Evolutionary conservation across 2,888 invertebrate genomes (phyloP).

Genomic region (Tipula vernalis): DNA sequence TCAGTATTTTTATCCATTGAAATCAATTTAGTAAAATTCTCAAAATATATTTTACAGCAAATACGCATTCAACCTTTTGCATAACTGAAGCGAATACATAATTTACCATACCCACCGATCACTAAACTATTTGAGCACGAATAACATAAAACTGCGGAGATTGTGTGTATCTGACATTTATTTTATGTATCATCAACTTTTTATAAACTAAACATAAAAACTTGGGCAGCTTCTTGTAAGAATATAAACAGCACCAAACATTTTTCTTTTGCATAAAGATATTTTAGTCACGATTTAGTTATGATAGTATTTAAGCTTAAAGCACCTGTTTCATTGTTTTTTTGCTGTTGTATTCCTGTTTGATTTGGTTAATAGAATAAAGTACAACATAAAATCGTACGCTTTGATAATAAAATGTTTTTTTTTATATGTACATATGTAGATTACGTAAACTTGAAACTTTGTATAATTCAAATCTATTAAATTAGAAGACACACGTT

Average conservation of each 20-base stretch:
- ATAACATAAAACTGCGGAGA: neutral
- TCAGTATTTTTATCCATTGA: no score
- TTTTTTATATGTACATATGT: neutral
- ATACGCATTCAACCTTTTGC: no score
- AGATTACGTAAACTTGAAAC: neutral
- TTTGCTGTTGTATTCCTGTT: neutral
- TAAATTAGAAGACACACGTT: neutral
- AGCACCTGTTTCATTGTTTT: conserved; percentile 8
- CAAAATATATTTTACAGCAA: no score
- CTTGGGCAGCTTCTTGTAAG: neutral
- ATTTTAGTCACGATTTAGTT: conserved; percentile 8
- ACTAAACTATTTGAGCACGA: neutral
- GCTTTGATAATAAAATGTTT: neutral
- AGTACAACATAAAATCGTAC: neutral
- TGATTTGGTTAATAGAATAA: neutral
- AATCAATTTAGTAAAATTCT: no score
- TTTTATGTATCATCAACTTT: neutral
- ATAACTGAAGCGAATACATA: no score
- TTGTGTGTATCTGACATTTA: neutral
- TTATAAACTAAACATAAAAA: neutral
- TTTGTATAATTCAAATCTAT: neutral
- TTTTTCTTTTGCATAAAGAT: neutral
- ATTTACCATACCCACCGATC: no score
- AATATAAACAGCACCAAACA: neutral
- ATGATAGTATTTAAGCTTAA: neutral